phyloP scores from a whole-genome alignment of 2,888 invertebrate genomes.

The Horisme vitalbata region DNA sequence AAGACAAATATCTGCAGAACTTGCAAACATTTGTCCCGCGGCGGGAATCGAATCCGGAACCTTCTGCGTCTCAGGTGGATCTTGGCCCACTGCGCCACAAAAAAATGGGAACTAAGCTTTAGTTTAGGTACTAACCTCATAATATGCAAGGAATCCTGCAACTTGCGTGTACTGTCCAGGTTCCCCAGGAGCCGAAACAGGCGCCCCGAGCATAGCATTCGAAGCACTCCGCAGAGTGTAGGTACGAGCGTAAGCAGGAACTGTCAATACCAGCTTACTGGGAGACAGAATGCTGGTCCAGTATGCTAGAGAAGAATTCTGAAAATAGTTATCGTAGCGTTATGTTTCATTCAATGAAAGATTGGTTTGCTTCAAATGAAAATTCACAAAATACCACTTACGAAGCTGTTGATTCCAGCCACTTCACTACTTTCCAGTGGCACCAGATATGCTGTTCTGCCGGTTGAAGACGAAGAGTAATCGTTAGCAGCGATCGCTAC shows the following conservation, averaged over 20 bases:
- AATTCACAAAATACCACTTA: slow-evolving; percentile 39
- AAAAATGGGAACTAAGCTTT: not conserved
- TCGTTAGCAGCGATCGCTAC: slow-evolving; percentile 92
- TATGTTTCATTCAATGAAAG: too few species aligned
- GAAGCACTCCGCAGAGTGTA: slow-evolving; percentile 85
- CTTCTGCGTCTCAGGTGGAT: too few species aligned
- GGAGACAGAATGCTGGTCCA: slow-evolving; percentile 88
- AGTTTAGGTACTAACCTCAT: slow-evolving; percentile 80
- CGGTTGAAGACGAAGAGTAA: slow-evolving; percentile 89
- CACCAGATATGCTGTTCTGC: slow-evolving; percentile 88
- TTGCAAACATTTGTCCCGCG: too few species aligned
- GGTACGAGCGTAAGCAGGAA: slow-evolving; percentile 90
- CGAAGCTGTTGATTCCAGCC: slow-evolving; percentile 86
- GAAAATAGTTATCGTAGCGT: slow-evolving; percentile 34
- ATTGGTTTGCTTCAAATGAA: too few species aligned
- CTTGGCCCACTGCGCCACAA: too few species aligned
- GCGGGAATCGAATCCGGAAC: too few species aligned
- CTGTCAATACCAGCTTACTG: slow-evolving; percentile 87
- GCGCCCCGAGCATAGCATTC: slow-evolving; percentile 79
- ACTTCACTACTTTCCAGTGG: slow-evolving; percentile 86
- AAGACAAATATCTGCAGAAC: too few species aligned
- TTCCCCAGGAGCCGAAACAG: slow-evolving; percentile 85
- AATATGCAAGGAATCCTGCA: slow-evolving; percentile 89
- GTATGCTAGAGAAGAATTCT: slow-evolving; percentile 88
- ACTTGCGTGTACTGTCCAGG: slow-evolving; percentile 87